Conservation (phyloP, 2,888 invertebrate genomes). For the Tipula vernalis region DNA sequence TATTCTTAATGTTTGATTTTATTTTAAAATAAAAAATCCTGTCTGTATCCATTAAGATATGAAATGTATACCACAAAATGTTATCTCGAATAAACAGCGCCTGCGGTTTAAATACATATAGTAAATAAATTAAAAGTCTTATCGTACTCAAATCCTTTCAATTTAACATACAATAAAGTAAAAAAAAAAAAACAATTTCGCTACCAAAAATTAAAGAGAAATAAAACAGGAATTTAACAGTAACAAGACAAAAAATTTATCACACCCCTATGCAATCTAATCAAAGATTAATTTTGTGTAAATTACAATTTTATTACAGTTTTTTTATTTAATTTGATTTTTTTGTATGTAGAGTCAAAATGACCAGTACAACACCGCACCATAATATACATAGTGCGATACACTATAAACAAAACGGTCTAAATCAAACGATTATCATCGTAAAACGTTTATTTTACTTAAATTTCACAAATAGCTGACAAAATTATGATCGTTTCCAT, state of each 20-base stretch:
- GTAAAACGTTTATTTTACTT: background rate
- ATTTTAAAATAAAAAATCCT: too few species aligned
- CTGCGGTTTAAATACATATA: too few species aligned
- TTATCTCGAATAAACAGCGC: too few species aligned
- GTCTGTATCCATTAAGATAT: too few species aligned
- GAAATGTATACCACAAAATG: too few species aligned
- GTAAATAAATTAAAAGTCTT: background rate
- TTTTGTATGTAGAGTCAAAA: background rate
- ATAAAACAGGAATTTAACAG: background rate
- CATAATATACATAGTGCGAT: background rate
- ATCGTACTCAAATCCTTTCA: background rate
- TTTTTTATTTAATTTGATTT: background rate
- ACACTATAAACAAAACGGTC: background rate
- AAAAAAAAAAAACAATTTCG: background rate
- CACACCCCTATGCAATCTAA: background rate
- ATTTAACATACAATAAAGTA: background rate
- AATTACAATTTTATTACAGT: background rate
- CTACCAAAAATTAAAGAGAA: background rate
- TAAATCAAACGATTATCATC: background rate
- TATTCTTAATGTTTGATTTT: too few species aligned
- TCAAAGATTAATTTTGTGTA: conserved; percentile 4
- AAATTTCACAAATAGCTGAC: background rate
- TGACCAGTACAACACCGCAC: background rate
- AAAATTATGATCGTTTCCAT: background rate
- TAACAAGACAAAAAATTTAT: background rate